A percentile compares a stretch with the other conserved stretches of the same genome.
Evolutionary conservation across 2,888 invertebrate genomes (phyloP).

Genomic region (Spialia ferax): DNA sequence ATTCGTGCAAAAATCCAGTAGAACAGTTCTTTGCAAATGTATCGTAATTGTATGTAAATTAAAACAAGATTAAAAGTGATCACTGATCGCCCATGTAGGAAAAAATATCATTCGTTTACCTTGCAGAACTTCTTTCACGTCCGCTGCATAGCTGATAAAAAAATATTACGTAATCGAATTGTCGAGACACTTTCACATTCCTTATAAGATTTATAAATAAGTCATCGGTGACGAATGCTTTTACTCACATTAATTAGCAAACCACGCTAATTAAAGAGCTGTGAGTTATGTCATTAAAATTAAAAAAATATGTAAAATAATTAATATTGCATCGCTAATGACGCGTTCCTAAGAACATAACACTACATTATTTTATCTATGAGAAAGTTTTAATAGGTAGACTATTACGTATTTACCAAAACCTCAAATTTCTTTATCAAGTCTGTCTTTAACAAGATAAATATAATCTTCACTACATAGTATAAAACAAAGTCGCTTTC

Average conservation of each 20-base stretch:
- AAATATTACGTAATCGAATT: conserved; percentile 10
- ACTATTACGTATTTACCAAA: no score
- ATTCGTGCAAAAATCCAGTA: background rate
- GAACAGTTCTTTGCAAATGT: background rate
- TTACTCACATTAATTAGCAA: conserved; percentile 26
- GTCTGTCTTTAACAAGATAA: no score
- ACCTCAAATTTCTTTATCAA: no score
- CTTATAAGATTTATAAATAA: conserved; percentile 16
- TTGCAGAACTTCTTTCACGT: conserved; percentile 33
- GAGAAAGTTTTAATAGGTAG: no score
- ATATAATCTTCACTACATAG: no score
- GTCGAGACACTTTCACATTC: conserved; percentile 30
- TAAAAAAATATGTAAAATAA: no score
- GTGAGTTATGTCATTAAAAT: background rate
- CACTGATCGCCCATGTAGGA: conserved; percentile 13
- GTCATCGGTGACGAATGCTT: conserved; percentile 15
- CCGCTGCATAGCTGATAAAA: conserved; percentile 16
- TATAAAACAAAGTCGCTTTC: no score
- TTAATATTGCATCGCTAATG: no score
- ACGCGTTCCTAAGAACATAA: conserved; percentile 51
- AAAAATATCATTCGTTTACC: background rate
- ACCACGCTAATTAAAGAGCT: background rate
- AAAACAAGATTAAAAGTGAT: conserved; percentile 2
- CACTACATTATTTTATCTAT: conserved; percentile 51
- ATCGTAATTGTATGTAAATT: background rate